Base-by-base conservation (phyloP, 2,888 invertebrate species). In the Cephus spinipes region DNA sequence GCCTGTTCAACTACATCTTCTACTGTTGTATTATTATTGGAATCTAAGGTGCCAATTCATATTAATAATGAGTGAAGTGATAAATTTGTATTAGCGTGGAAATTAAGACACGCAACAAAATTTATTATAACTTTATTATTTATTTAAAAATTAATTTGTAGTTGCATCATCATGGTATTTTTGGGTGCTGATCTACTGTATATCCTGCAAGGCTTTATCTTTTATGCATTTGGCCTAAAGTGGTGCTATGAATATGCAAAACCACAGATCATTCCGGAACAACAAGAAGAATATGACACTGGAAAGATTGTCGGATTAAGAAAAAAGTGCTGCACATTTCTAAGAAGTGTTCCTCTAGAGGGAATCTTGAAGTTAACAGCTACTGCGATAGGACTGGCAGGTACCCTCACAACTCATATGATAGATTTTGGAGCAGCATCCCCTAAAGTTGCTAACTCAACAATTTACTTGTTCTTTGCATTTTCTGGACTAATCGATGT, bases 401-500 rank as follows among this genome's bases (percentile, higher is more conserved):
- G 89, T 68, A 90, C 89, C 9, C 82, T 90, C 76, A 84, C 84
- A 3, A 87, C 87, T 68, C 87, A 87, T 31, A 75, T 88, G 12
- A 84, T 87, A 31, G 85, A 87, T 76, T 81, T 79, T 36, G 85
- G 82, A 40, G 83, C 83, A 1, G 84, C 87, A 1, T 88, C 89
- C 1, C 87, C 89, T 6, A 90, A 90, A 85, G 90, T 90, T 40
- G 86, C 88, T 23, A 87, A 90, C 75, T 91, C 91, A 6, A 92
- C 92, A 11, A 89, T 92, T 73, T 92, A 92, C 81, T 85, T 92
- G 0, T 92, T 92, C 77, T 92, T 92, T 79, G 92, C 91, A 4
- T 89, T 92, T 76, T 92, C 91, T 76, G 92, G 92, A 12, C 84
- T 92, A 1, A 90, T 91, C 4, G 92, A 92, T 79, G 89, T 92